Conservation (phyloP, 2,888 invertebrate species). For the Sarcophaga variegata region DNA sequence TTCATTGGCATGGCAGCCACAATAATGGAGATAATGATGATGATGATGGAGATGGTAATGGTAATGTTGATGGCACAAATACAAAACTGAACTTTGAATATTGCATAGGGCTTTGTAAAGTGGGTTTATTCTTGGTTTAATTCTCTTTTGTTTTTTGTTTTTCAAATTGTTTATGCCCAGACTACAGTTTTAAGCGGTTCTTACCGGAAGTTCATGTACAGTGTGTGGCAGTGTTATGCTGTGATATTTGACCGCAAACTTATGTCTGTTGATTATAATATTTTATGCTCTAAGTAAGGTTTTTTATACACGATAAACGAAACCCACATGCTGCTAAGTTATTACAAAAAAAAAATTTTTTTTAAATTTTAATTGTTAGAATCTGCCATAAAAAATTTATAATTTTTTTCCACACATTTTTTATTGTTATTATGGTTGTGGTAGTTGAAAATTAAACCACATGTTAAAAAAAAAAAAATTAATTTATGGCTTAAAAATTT, state of each 20-base stretch:
- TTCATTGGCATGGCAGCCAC: constrained; percentile 54
- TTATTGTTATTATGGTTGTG: too few relatives aligned
- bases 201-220: constrained; percentile 64
- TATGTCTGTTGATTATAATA: constrained; percentile 50
- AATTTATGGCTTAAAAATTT: constrained; percentile 2
- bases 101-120: constrained; percentile 15
- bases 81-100: constrained; percentile 36
- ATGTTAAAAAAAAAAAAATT: too few relatives aligned
- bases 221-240: constrained; percentile 35
- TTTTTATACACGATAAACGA: not conserved
- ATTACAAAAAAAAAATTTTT: constrained; percentile 6
- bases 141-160: not conserved
- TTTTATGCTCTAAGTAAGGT: constrained; percentile 65
- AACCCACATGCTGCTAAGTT: constrained; percentile 15
- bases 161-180: not conserved
- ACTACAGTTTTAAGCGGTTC: constrained; percentile 4
- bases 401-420: not conserved
- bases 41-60: not conserved
- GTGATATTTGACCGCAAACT: constrained; percentile 57
- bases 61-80: constrained; percentile 47
- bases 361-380: constrained; percentile 43
- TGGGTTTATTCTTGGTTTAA: not conserved
- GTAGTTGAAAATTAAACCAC: too few relatives aligned
- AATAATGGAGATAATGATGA: not conserved
- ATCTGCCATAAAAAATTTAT: constrained; percentile 20